Evolutionary conservation across 2,797 vertebrate species (phyloP).

Genomic region (Myotis findleyi): DNA sequence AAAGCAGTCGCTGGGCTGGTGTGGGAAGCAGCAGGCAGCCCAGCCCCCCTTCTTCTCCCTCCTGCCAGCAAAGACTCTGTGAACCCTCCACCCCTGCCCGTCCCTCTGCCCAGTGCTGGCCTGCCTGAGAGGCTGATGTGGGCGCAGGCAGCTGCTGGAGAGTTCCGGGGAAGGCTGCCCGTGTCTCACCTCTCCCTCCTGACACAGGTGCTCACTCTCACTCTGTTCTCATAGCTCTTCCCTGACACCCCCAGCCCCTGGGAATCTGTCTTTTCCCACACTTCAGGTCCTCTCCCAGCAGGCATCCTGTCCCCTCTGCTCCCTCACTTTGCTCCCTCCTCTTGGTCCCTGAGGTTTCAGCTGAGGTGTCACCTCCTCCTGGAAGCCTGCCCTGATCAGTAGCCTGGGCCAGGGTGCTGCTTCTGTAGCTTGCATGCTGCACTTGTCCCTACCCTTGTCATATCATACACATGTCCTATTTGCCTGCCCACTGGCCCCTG

Average conservation of each 20-base stretch:
- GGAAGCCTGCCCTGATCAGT: conserved; percentile 25
- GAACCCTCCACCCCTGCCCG: neutral
- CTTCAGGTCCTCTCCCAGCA: neutral
- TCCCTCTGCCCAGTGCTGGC: neutral
- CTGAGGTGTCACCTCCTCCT: neutral
- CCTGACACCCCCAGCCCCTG: rapidly evolving
- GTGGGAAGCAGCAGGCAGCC: neutral
- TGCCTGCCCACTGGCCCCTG: neutral
- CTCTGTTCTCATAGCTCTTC: neutral
- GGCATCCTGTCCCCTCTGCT: neutral
- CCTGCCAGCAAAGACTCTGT: neutral
- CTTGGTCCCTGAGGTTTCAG: neutral
- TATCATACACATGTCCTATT: neutral
- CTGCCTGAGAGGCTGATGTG: neutral
- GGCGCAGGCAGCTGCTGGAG: neutral
- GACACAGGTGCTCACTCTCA: neutral
- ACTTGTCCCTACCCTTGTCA: neutral
- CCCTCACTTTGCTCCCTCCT: neutral
- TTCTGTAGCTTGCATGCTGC: neutral
- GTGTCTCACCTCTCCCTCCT: neutral
- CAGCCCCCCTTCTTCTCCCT: neutral
- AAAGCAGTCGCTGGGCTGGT: neutral
- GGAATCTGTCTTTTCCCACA: neutral
- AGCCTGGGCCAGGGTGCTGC: neutral
- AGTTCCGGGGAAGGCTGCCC: neutral